Percentiles rank a stretch among this genome's conserved stretches.
Evolutionary conservation across 30 jellyfish, hydroid and myxozoan species (phyloP).

Genomic region (Mastigias papua): DNA sequence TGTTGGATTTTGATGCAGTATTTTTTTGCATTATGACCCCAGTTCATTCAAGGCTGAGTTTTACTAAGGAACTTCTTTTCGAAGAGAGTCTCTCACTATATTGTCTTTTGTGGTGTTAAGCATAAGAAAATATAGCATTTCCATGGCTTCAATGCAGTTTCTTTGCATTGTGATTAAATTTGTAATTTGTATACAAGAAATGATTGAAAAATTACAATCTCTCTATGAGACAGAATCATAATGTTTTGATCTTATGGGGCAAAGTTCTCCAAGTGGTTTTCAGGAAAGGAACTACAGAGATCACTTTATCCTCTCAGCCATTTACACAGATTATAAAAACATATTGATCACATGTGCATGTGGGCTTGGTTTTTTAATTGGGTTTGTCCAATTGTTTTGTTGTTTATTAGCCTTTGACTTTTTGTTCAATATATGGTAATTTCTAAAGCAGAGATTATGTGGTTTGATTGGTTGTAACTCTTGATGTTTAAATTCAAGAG

Average conservation of each 20-base stretch:
- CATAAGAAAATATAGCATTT: no score
- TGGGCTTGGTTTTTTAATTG: constrained; percentile 27
- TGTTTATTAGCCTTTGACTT: background rate
- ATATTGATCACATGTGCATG: constrained; percentile 31
- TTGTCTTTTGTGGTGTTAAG: no score
- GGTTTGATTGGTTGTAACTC: no score
- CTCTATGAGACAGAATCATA: background rate
- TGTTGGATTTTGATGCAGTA: background rate
- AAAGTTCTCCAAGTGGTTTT: constrained; percentile 1
- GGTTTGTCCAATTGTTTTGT: background rate
- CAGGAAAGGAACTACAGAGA: constrained; percentile 45
- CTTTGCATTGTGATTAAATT: background rate
- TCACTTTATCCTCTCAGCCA: constrained; percentile 46
- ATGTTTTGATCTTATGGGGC: background rate
- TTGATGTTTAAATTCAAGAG: no score
- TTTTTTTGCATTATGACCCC: no score
- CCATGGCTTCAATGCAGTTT: background rate
- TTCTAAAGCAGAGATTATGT: no score
- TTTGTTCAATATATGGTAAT: no score
- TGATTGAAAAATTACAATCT: background rate
- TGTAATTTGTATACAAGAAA: background rate
- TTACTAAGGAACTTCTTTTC: no score
- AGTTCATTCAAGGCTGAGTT: no score
- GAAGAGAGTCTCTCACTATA: no score
- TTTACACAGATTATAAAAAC: constrained; percentile 30